Evolutionary conservation across 2,113 vertebrate genomes (phyloP).

Genomic region (Phyllostomus hastatus): DNA sequence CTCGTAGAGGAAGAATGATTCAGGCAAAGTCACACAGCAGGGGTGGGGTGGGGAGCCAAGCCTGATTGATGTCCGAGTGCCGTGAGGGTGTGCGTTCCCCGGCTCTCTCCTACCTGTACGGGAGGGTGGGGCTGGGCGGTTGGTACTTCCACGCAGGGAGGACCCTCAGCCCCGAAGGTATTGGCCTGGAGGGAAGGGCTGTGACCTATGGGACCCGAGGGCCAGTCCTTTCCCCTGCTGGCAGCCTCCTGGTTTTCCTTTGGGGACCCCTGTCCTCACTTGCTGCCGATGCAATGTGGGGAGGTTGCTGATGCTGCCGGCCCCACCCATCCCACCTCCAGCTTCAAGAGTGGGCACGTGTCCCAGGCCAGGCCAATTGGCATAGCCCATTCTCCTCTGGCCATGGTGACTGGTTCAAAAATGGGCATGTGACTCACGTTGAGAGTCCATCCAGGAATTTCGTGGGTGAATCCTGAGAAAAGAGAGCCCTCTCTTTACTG

Average conservation of each 20-base stretch:
- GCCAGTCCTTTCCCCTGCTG: neutral
- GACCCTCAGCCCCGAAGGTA: neutral
- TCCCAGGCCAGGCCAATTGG: neutral
- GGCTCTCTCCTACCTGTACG: neutral
- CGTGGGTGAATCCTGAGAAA: neutral
- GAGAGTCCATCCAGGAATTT: neutral
- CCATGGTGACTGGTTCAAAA: neutral
- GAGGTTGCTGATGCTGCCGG: neutral
- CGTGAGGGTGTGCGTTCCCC: neutral
- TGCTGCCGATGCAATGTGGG: neutral
- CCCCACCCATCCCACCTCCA: neutral
- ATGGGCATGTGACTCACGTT: neutral
- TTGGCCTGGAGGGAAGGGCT: neutral
- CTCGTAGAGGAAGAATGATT: neutral
- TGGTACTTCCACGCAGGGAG: neutral
- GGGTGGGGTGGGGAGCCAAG: neutral
- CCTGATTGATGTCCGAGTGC: neutral
- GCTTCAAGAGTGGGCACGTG: neutral
- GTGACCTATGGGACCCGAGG: no score
- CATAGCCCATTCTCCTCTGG: neutral
- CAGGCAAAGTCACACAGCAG: neutral
- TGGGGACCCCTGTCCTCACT: neutral
- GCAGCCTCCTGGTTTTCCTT: neutral
- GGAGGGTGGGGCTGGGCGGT: no score
- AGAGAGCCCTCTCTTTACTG: neutral